Percentiles rank a stretch among this genome's conserved stretches.
Evolutionary conservation across 2,888 invertebrate genomes (phyloP).

Genomic region (Synanthedon andrenaeformis): DNA sequence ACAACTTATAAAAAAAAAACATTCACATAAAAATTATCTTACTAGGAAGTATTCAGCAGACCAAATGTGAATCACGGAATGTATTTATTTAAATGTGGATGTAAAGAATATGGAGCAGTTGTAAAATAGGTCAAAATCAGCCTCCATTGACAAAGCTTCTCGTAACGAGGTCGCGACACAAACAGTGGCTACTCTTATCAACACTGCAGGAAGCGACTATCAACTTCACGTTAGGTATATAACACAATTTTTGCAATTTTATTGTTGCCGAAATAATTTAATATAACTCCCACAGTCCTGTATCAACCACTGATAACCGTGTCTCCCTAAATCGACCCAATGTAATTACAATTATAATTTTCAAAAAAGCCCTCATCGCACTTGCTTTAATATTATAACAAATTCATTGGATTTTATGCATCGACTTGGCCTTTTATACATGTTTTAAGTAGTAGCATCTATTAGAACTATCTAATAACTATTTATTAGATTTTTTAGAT

Average conservation of each 20-base stretch:
- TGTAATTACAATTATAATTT: not conserved
- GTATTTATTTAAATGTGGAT: not conserved
- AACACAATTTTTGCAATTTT: slow-evolving; percentile 63
- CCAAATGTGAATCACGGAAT: not conserved
- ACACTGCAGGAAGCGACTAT: slow-evolving; percentile 56
- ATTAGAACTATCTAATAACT: too few relatives aligned
- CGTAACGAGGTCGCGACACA: slow-evolving; percentile 54
- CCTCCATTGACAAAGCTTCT: slow-evolving; percentile 58
- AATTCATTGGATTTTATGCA: too few relatives aligned
- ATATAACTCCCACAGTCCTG: slow-evolving; percentile 41
- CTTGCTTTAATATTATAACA: not conserved
- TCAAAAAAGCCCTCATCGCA: not conserved
- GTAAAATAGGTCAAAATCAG: slow-evolving; percentile 65
- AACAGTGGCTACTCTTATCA: slow-evolving; percentile 52
- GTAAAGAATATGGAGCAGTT: slow-evolving; percentile 3
- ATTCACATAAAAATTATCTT: not conserved
- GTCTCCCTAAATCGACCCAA: not conserved
- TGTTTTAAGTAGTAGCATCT: too few relatives aligned
- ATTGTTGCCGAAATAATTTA: slow-evolving; percentile 64
- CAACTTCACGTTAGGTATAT: slow-evolving; percentile 62
- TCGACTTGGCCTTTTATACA: too few relatives aligned
- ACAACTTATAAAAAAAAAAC: too few relatives aligned
- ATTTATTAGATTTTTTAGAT: too few relatives aligned
- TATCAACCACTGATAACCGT: slow-evolving; percentile 21
- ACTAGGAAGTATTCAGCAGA: not conserved